phyloP scores from a whole-genome alignment of 2,113 vertebrate genomes.

The Phalacrocorax brasilianus region DNA sequence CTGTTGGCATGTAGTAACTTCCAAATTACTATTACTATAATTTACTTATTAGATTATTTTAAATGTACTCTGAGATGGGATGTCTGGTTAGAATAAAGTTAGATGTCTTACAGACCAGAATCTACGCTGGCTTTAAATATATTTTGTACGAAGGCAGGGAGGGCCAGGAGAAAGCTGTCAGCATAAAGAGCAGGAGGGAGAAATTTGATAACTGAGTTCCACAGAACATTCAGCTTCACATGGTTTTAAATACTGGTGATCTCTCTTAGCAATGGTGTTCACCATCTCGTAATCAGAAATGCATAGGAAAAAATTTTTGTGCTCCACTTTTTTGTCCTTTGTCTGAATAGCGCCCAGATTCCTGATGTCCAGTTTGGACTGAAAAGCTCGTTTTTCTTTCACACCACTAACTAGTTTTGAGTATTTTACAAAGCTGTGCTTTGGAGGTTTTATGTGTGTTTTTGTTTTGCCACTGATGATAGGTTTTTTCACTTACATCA shows the following conservation, averaged over 20 bases:
- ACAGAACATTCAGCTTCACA: background rate
- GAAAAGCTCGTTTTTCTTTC: background rate
- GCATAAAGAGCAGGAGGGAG: background rate
- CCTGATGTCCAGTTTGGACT: background rate
- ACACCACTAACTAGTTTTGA: background rate
- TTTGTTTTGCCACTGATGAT: background rate
- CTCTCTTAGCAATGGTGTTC: background rate
- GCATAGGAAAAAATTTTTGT: fast-evolving
- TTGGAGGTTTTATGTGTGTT: fast-evolving
- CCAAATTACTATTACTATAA: background rate
- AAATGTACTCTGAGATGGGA: background rate
- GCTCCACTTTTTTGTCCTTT: background rate
- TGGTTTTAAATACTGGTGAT: background rate
- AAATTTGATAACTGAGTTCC: background rate
- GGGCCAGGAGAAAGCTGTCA: background rate
- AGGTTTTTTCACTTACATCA: background rate
- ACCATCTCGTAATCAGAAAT: background rate
- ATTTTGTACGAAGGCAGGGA: background rate
- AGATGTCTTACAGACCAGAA: background rate
- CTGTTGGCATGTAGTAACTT: slow-evolving; percentile 3
- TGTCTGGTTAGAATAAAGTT: background rate
- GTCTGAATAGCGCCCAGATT: background rate
- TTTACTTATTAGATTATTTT: slow-evolving; percentile 24
- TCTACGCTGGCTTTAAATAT: background rate
- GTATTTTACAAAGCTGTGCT: background rate